Evolutionary conservation across 2,113 vertebrate genomes (phyloP).

Genomic region (Merops nubicus): DNA sequence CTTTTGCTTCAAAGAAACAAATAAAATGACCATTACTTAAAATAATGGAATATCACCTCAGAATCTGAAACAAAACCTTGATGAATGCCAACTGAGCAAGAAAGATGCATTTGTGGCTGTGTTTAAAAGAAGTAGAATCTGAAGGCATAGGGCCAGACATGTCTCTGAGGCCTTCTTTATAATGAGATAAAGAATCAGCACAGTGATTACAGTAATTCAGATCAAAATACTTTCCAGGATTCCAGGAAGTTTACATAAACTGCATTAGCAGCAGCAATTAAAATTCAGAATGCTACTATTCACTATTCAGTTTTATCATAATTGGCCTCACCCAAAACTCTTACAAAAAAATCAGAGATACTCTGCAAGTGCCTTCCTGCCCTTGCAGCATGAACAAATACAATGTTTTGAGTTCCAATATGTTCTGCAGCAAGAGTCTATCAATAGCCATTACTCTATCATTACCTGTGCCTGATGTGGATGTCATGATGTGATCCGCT

Average conservation of each 20-base stretch:
- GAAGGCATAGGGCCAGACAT: background rate
- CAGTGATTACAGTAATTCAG: slow-evolving; percentile 33
- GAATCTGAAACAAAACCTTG: background rate
- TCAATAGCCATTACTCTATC: slow-evolving; percentile 46
- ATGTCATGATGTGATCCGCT: background rate
- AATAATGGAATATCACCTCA: background rate
- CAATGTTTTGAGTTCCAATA: slow-evolving; percentile 18
- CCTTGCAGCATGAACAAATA: slow-evolving; percentile 32
- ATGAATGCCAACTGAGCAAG: background rate
- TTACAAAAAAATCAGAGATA: background rate
- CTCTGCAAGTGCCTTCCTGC: background rate
- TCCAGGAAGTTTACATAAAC: slow-evolving; percentile 45
- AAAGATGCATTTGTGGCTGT: slow-evolving; percentile 21
- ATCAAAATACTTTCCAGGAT: slow-evolving; percentile 38
- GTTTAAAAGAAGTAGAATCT: background rate
- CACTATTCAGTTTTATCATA: background rate
- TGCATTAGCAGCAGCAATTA: slow-evolving; percentile 26
- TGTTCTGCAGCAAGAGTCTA: background rate
- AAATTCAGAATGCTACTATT: background rate
- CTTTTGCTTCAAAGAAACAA: background rate
- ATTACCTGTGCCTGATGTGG: background rate
- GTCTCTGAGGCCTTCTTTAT: background rate
- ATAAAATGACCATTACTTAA: background rate
- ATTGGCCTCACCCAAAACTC: background rate
- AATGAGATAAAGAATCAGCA: slow-evolving; percentile 35